Percentiles rank a stretch among this genome's conserved stretches.
phyloP scores from a whole-genome alignment of 1,140 invertebrate genomes.

The Antheraea mylitta region DNA sequence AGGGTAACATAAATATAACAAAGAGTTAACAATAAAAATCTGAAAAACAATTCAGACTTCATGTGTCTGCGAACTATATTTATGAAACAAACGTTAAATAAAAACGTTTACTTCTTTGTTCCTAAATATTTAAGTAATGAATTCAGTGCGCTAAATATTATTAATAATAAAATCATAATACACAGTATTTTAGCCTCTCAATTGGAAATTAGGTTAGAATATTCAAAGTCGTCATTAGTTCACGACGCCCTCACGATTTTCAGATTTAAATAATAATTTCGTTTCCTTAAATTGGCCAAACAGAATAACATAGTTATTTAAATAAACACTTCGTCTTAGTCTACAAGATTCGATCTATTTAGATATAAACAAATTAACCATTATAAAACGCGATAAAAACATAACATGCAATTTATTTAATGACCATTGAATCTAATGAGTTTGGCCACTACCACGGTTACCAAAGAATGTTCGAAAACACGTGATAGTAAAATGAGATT shows the following conservation, averaged over 20 bases:
- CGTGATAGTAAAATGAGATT: neutral
- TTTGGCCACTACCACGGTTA: neutral
- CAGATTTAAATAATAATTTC: neutral
- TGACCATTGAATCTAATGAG: neutral
- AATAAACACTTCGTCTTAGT: neutral
- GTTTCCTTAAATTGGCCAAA: neutral
- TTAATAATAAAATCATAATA: no score
- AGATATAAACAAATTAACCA: neutral
- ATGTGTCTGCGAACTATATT: no score
- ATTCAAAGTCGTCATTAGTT: no score
- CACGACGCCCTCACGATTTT: neutral
- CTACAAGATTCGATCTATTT: neutral
- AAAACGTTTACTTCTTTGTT: no score
- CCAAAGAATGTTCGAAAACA: neutral
- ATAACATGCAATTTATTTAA: constrained; percentile 2
- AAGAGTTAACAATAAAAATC: no score
- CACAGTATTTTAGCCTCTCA: no score
- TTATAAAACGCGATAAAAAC: constrained; percentile 2
- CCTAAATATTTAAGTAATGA: no score
- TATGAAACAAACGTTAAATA: no score
- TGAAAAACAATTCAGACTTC: no score
- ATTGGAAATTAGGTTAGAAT: no score
- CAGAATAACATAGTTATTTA: constrained; percentile 1
- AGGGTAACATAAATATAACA: no score
- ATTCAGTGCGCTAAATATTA: no score